These are phyloP conservation scores for Stegana nigrithorax DNA, from an alignment of 2,888 invertebrate genomes.

Conservation along the genomic window DNA sequence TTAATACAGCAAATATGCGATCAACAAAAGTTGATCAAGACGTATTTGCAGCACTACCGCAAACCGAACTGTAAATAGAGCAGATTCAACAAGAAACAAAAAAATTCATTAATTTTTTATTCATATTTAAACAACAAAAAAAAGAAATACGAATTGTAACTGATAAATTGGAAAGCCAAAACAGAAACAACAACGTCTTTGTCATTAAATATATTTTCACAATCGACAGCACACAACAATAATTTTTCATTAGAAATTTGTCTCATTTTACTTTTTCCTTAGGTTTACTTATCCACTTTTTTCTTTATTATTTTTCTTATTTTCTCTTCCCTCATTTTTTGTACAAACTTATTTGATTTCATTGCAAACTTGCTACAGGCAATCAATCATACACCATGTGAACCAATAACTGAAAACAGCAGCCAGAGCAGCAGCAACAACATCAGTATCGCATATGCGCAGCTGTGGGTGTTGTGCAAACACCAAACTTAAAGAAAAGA, in stretches of 20 bases:
- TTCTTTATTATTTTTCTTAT: neutral
- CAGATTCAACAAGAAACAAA: neutral
- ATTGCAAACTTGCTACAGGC: slow-evolving; percentile 44
- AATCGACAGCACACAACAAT: slow-evolving; percentile 2
- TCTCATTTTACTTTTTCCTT: too few relatives aligned
- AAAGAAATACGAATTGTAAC: too few relatives aligned
- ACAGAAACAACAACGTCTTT: too few relatives aligned
- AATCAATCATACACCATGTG: slow-evolving; percentile 59
- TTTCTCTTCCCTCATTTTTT: too few relatives aligned
- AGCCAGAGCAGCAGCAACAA: slow-evolving; percentile 33
- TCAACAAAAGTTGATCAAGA: too few relatives aligned
- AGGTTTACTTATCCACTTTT: too few relatives aligned
- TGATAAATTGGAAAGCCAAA: too few relatives aligned
- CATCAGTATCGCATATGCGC: slow-evolving; percentile 36
- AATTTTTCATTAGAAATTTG: too few relatives aligned
- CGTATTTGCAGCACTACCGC: too few relatives aligned
- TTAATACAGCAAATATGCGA: too few relatives aligned
- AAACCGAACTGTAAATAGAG: too few relatives aligned
- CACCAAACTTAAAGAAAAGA: neutral
- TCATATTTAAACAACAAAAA: neutral
- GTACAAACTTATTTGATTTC: slow-evolving; percentile 47
- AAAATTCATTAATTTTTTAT: neutral
- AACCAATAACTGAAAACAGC: too few relatives aligned
- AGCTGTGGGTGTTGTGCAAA: neutral
- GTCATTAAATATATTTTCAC: slow-evolving; percentile 6